These are phyloP conservation scores for Grantiella picta DNA, from an alignment of 2,113 vertebrate genomes.

Conservation along the genomic window DNA sequence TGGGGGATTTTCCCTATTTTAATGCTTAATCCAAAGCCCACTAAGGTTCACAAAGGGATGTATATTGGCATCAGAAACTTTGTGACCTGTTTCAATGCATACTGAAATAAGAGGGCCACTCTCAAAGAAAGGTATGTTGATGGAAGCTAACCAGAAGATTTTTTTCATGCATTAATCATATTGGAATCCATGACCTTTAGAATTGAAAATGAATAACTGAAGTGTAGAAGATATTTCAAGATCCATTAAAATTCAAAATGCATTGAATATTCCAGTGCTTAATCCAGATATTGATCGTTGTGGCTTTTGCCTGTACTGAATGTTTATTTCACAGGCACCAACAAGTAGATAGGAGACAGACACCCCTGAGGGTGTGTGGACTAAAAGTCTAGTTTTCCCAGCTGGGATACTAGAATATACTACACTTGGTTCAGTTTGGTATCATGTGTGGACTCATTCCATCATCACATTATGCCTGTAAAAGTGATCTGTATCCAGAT, in stretches of 20 bases:
- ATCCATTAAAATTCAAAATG: neutral
- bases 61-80: neutral
- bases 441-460: rapidly evolving
- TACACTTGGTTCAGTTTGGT: neutral
- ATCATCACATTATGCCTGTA: neutral
- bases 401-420: neutral
- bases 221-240: neutral
- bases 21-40: neutral
- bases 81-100: neutral
- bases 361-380: neutral
- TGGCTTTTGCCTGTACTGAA: neutral
- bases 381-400: neutral
- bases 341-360: neutral
- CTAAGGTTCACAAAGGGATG: neutral
- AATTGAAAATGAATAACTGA: neutral
- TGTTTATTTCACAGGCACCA: neutral
- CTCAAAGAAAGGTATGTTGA: neutral
- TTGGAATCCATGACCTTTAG: neutral
- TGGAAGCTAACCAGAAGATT: neutral
- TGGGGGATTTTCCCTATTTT: rapidly evolving
- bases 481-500: neutral
- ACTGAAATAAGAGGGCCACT: neutral
- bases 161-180: neutral
- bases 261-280: neutral
- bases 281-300: neutral